Conservation (phyloP, 1,140 invertebrate species). For the Berghia stephanieae region DNA sequence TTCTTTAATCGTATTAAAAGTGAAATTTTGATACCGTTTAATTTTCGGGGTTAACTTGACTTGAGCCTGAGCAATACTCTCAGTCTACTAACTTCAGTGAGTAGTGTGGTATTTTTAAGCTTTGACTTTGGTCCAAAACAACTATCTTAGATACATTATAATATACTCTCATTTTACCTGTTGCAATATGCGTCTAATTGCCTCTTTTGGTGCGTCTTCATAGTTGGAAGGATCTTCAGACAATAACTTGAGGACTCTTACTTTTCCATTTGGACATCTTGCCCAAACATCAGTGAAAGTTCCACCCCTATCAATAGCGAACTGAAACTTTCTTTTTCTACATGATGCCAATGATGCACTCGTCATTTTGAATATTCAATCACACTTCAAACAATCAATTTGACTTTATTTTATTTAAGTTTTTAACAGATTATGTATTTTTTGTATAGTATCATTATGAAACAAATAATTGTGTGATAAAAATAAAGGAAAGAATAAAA, state of each 20-base stretch:
- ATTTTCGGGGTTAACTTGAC: no score
- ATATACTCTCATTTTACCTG: no score
- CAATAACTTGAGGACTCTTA: constrained; percentile 89
- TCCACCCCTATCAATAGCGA: constrained; percentile 97
- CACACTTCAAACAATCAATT: no score
- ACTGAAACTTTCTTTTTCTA: constrained; percentile 77
- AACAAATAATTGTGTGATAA: constrained; percentile 18
- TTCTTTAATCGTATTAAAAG: no score
- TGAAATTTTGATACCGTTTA: no score
- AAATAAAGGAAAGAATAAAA: not conserved
- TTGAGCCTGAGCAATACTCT: no score
- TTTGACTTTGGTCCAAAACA: no score
- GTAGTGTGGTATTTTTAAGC: no score
- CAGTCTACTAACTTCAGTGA: no score
- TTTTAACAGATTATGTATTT: not conserved
- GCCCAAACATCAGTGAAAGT: constrained; percentile 97
- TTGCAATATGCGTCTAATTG: constrained; percentile 91
- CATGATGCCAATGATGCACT: no score
- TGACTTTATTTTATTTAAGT: not conserved
- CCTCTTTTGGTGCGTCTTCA: constrained; percentile 94
- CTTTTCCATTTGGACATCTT: constrained; percentile 84
- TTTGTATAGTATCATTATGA: not conserved
- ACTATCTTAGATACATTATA: no score
- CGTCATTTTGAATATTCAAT: no score
- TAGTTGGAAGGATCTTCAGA: constrained; percentile 96